These are phyloP conservation scores for Adrianichthys oophorus DNA, from an alignment of 2,797 vertebrate species.

Conservation along the genomic window DNA sequence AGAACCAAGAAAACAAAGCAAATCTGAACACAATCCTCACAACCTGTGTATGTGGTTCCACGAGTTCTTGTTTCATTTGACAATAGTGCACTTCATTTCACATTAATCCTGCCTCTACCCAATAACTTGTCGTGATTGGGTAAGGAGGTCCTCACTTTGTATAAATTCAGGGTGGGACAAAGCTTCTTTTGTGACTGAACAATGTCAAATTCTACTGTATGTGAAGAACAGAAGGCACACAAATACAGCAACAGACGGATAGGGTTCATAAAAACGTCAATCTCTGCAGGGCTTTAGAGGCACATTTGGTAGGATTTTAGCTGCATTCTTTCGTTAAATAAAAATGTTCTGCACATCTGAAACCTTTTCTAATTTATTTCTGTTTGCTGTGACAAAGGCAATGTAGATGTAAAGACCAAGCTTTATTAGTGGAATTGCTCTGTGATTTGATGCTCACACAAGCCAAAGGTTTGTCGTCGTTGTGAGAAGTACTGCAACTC, in stretches of 20 bases:
- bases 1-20: no score
- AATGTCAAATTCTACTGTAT: slow-evolving; percentile 4
- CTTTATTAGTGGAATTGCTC: slow-evolving; percentile 42
- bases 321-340: slow-evolving; percentile 39
- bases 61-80: not conserved
- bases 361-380: slow-evolving; percentile 37
- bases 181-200: slow-evolving; percentile 6
- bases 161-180: slow-evolving; percentile 2
- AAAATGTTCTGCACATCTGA: slow-evolving; percentile 37
- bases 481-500: no score
- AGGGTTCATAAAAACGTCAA: slow-evolving; percentile 31
- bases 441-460: slow-evolving; percentile 6
- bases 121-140: not conserved
- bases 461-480: no score
- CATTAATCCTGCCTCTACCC: not conserved
- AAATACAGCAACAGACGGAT: slow-evolving; percentile 36
- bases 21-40: no score
- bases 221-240: slow-evolving; percentile 21
- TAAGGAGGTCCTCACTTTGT: not conserved
- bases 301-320: slow-evolving; percentile 41
- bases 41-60: no score
- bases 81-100: not conserved
- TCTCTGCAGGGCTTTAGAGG: slow-evolving; percentile 21
- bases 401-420: slow-evolving; percentile 37
- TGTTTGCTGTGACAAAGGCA: slow-evolving; percentile 22